Evolutionary conservation across 2,888 invertebrate species (phyloP).

Genomic region (Acanthosepion lycidas): DNA sequence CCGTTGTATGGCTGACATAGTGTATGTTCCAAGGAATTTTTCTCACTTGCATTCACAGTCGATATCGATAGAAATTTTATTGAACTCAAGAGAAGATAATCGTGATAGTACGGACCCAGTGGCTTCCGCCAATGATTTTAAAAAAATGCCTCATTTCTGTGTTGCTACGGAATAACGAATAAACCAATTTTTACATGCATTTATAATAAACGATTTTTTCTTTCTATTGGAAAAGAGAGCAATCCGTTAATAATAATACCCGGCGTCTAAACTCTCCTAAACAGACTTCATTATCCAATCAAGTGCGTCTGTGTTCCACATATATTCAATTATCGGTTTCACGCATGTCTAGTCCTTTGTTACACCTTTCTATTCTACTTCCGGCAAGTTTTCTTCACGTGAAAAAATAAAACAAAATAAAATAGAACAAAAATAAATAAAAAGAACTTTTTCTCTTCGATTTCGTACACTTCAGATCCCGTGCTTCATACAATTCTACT

Average conservation of each 20-base stretch:
- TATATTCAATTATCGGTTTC: slow-evolving; percentile 13
- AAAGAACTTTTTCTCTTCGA: background rate
- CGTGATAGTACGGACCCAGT: background rate
- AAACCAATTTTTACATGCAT: background rate
- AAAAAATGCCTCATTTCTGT: background rate
- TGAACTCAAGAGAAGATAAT: background rate
- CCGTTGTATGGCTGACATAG: too few relatives aligned
- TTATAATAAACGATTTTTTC: background rate
- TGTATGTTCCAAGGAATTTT: too few relatives aligned
- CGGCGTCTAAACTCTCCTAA: background rate
- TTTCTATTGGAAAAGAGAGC: background rate
- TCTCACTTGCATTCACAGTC: background rate
- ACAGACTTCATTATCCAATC: slow-evolving; percentile 33
- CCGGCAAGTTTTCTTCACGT: background rate
- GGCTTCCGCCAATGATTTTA: background rate
- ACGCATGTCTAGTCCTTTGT: slow-evolving; percentile 33
- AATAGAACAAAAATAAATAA: background rate
- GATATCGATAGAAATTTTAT: background rate
- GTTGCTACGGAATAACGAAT: background rate
- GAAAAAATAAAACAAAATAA: too few relatives aligned
- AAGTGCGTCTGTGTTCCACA: slow-evolving; percentile 12
- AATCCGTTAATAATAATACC: background rate
- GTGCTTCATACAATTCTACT: background rate
- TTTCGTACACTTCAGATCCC: background rate
- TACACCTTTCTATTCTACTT: background rate